These are phyloP conservation scores for Cheilosia scutellata DNA, from an alignment of 2,888 invertebrate species.

Conservation along the genomic window DNA sequence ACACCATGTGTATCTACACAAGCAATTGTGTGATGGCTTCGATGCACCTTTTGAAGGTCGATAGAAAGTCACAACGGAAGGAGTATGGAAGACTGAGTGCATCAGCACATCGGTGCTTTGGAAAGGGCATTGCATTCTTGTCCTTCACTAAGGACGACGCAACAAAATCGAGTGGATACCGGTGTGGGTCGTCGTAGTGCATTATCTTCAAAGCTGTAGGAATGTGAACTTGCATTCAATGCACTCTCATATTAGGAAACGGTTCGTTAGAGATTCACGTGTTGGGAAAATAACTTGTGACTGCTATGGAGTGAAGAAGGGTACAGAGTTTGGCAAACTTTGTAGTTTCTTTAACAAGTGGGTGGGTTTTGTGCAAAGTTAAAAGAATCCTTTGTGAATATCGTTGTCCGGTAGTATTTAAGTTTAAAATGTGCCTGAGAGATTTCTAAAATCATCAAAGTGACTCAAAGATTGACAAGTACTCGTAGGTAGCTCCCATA, in stretches of 20 bases:
- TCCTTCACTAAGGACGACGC: slow-evolving; percentile 68
- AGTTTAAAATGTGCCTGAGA: too few species aligned
- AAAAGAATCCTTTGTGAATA: background rate
- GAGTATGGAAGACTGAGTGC: slow-evolving; percentile 47
- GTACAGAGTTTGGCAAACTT: background rate
- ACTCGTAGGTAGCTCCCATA: too few species aligned
- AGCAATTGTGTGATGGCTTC: background rate
- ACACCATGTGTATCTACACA: slow-evolving; percentile 14
- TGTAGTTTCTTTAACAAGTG: background rate
- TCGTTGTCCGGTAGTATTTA: background rate
- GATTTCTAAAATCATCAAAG: too few species aligned
- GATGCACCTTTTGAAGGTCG: slow-evolving; percentile 54
- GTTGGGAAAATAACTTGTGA: slow-evolving; percentile 58
- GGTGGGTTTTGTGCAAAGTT: background rate
- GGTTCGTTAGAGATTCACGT: slow-evolving; percentile 60
- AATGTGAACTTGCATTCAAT: slow-evolving; percentile 65
- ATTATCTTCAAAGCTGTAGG: slow-evolving; percentile 50
- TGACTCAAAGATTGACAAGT: too few species aligned
- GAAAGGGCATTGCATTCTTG: slow-evolving; percentile 66
- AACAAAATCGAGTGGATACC: background rate
- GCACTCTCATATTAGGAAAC: slow-evolving; percentile 60
- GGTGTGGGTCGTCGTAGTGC: slow-evolving; percentile 40
- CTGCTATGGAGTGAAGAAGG: background rate
- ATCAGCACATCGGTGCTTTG: slow-evolving; percentile 30
- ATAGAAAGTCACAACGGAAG: slow-evolving; percentile 54